Evolutionary conservation across 2,113 vertebrate genomes (phyloP), one percentile per base, ranked within the genome.

Genomic region (Lethenteron reissneri): DNA sequence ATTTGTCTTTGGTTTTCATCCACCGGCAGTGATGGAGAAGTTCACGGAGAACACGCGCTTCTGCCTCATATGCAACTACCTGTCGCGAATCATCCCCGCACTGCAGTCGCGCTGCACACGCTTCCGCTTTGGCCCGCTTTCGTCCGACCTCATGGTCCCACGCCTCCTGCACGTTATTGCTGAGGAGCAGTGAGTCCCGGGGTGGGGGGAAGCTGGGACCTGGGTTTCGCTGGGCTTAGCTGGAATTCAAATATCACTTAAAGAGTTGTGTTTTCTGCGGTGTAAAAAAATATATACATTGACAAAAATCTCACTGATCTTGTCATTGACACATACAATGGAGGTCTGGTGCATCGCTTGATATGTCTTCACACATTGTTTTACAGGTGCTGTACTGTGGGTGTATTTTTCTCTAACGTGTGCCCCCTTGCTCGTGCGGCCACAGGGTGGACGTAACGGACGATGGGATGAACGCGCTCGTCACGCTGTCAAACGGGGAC

Each of bases 41-140:
- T 97, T 87, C 78, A 99, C 92, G 0, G 94, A 99, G 77, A 99
- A 97, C 79, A 95, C 92, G 7, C 80, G 90, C 0, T 97, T 99
- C 64, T 99, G 94, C 76, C 82, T 97, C 74, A 95, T 97, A 82
- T 88, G 91, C 76, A 99, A 99, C 80, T 97, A 96, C 79, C 83
- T 97, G 71, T 97, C 94, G 70, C 95, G 94, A 83, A 94, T 97
- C 84, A 97, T 97, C 80, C 94, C 92, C 0, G 94, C 94, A 2
- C 78, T 99, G 77, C 94, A 99, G 76, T 97, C 94, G 2, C 85
- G 94, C 64, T 97, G 94, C 80, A 97, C 94, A 0, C 81, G 92
- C 70, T 99, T 99, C 79, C 88, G 91, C 58, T 96, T 99, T 0
- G 92, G 88, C 1, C 94, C 92, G 1, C 81, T 99, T 74, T 85